Conservation (phyloP, 2,797 vertebrate genomes). For the Arrhamphus sclerolepis region DNA sequence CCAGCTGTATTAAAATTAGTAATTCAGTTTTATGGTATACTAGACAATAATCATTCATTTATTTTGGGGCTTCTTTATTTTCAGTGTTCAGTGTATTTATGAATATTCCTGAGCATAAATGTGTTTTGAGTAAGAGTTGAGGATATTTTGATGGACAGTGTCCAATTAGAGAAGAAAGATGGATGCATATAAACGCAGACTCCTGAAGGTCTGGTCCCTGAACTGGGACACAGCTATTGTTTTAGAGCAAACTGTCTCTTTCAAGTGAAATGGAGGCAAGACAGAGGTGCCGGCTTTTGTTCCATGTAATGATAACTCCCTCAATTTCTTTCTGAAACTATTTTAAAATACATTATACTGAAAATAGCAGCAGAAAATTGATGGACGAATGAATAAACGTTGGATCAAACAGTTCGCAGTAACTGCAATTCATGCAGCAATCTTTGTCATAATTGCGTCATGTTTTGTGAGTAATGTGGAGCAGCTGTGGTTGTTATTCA, state of each 20-base stretch:
- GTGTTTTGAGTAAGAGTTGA: too few relatives aligned
- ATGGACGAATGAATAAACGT: slow-evolving; percentile 2
- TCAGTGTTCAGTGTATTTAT: too few relatives aligned
- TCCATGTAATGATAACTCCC: not conserved
- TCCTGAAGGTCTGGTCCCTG: slow-evolving; percentile 15
- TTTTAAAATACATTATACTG: too few relatives aligned
- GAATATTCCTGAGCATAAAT: too few relatives aligned
- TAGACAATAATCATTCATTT: too few relatives aligned
- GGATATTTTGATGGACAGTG: slow-evolving; percentile 6
- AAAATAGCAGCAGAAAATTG: not conserved
- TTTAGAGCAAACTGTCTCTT: not conserved
- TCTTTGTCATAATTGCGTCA: slow-evolving; percentile 37
- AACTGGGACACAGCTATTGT: slow-evolving; percentile 21
- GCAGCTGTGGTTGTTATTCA: slow-evolving; percentile 19
- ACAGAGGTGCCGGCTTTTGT: slow-evolving; percentile 18
- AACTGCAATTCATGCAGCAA: slow-evolving; percentile 20
- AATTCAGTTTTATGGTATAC: too few relatives aligned
- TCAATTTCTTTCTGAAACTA: too few relatives aligned
- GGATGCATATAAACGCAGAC: slow-evolving; percentile 8
- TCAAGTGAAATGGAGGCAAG: not conserved
- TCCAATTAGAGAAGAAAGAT: not conserved
- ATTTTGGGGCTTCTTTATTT: too few relatives aligned
- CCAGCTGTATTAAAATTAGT: too few relatives aligned
- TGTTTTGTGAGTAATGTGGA: slow-evolving; percentile 5
- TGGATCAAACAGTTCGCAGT: slow-evolving; percentile 14